Base-by-base conservation (phyloP, 2,113 vertebrate species). In the Bubo blakistoni region DNA sequence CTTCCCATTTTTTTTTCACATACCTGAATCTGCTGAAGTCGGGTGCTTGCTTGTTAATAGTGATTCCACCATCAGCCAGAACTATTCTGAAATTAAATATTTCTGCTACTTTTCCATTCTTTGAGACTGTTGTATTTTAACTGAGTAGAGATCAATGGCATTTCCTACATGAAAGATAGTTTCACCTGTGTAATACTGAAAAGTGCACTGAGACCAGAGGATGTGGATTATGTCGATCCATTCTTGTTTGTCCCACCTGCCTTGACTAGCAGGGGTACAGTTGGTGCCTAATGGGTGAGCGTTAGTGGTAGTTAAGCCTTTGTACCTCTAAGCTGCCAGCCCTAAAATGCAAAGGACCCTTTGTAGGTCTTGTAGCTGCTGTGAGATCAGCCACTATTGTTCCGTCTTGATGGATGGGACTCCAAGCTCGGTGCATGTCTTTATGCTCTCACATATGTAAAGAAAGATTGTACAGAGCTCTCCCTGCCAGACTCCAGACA, bases 381-480 rank as follows among this genome's bases (percentile, higher is more conserved):
- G 26, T 81, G 59, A 47, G 51, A 49, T 81, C 29, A 62, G 21
- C 21, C 80, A 34, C 18, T 83, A 16, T 83, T 81, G 27, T 16
- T 61, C 21, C 22, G 2, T 84, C 8, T 26, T 70, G 46, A 16
- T 81, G 51, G 20, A 24, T 51, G 51, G 51, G 30, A 51, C 20
- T 65, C 18, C 16, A 44, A 44, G 44, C 44, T 44, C 17, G 47
- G 65, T 19, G 40, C n/a, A 46, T 51, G 67, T 46, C 29, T 86
- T 29, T 78, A 0, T 58, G 11, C 19, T 69, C 26, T 40, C 15
- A 6, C 5, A 3, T 38, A 14, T 4, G 12, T 1, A 0, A 42
- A 44, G 46, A 7, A 9, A n/a, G 8, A 15, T 30, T 59, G n/a
- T 77, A 40, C 0, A 3, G 25, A 18, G 61, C 24, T 86, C 27